phyloP scores from a whole-genome alignment of 2,888 invertebrate genomes.

The Ichneumoninae sp. region DNA sequence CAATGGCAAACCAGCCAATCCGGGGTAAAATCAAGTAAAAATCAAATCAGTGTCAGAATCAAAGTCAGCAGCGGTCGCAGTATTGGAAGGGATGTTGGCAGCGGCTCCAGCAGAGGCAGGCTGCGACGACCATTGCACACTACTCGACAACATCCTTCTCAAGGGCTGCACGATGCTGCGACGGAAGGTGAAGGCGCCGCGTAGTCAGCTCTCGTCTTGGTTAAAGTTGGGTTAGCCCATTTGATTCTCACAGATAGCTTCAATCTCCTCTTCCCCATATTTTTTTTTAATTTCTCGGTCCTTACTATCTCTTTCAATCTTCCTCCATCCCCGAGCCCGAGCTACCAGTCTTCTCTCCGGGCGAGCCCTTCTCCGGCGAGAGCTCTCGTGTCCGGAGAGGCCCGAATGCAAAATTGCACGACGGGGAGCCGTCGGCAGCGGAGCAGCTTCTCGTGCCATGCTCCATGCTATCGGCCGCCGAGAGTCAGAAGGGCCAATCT shows the following conservation, averaged over 20 bases:
- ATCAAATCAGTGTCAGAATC: too few relatives aligned
- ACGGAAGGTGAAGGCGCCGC: too few relatives aligned
- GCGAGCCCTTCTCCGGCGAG: constrained; percentile 20
- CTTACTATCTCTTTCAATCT: constrained; percentile 18
- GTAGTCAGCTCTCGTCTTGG: too few relatives aligned
- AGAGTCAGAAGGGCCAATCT: not conserved
- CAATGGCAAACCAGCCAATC: too few relatives aligned
- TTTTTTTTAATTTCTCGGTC: not conserved
- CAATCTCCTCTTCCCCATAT: not conserved
- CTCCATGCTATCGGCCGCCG: too few relatives aligned
- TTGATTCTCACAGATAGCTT: constrained; percentile 18
- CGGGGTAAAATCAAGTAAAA: too few relatives aligned
- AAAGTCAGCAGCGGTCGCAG: too few relatives aligned
- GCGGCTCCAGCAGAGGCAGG: too few relatives aligned
- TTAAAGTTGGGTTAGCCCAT: not conserved
- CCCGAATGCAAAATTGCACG: constrained; percentile 66
- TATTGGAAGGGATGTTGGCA: too few relatives aligned
- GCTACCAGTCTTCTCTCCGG: constrained; percentile 24
- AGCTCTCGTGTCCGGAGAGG: constrained; percentile 21
- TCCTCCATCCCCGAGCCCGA: constrained; percentile 9
- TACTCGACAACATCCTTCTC: too few relatives aligned
- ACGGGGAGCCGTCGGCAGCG: constrained; percentile 58
- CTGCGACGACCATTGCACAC: too few relatives aligned
- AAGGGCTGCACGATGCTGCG: too few relatives aligned
- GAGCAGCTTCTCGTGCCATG: not conserved